Percentiles rank a stretch among this genome's conserved stretches.
phyloP scores from a whole-genome alignment of 2,888 invertebrate genomes.

The Tineola bisselliella region DNA sequence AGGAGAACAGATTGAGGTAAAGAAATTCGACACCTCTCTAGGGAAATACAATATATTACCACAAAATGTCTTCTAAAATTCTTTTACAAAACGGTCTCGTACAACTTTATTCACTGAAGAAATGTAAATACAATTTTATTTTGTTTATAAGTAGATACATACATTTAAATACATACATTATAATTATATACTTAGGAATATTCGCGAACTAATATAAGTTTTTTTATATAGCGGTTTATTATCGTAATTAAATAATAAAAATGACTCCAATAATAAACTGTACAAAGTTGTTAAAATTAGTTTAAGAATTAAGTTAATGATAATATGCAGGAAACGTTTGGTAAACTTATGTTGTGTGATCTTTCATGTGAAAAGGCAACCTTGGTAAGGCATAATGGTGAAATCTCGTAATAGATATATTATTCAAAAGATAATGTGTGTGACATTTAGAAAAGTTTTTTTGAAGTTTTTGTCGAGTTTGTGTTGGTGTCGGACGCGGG shows the following conservation, averaged over 20 bases:
- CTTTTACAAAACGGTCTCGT: neutral
- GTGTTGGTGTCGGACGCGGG: constrained; percentile 13
- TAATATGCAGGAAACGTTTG: too few relatives aligned
- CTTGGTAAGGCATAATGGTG: neutral
- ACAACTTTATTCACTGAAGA: neutral
- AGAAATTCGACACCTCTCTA: constrained; percentile 26
- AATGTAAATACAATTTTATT: neutral
- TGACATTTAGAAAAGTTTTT: constrained; percentile 5
- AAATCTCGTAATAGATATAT: neutral
- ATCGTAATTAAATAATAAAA: too few relatives aligned
- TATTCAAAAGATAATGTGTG: neutral
- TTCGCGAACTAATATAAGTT: too few relatives aligned
- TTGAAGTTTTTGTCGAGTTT: neutral
- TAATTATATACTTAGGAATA: too few relatives aligned
- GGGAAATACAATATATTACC: constrained; percentile 25
- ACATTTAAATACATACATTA: too few relatives aligned
- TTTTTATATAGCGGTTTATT: too few relatives aligned
- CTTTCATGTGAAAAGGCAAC: too few relatives aligned
- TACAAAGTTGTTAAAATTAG: too few relatives aligned
- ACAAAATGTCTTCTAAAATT: constrained; percentile 10
- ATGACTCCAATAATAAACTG: too few relatives aligned
- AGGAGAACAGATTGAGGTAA: neutral
- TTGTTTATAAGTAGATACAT: too few relatives aligned
- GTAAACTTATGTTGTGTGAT: too few relatives aligned
- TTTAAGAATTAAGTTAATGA: too few relatives aligned